phyloP scores from a whole-genome alignment of 2,888 invertebrate genomes.

The Stenoptilia bipunctidactyla region DNA sequence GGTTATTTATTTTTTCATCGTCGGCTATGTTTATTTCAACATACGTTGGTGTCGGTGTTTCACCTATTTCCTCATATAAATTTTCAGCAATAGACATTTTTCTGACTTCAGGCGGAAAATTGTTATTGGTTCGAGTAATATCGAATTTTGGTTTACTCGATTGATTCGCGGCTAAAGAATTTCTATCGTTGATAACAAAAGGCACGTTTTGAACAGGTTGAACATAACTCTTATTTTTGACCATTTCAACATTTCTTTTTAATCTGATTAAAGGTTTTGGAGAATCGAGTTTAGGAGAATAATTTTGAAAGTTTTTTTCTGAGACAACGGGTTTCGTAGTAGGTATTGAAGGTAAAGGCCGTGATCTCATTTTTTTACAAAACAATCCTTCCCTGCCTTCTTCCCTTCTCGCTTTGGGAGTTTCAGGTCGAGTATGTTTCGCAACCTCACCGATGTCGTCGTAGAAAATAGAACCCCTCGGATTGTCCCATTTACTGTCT shows the following conservation, averaged over 20 bases:
- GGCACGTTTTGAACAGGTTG: slow-evolving; percentile 51
- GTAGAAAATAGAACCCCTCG: slow-evolving; percentile 45
- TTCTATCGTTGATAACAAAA: slow-evolving; percentile 41
- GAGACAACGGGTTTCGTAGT: not conserved
- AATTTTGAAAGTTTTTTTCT: no score
- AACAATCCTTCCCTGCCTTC: slow-evolving; percentile 30
- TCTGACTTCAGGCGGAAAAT: slow-evolving; percentile 22
- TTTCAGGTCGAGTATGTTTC: not conserved
- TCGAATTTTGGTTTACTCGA: slow-evolving; percentile 9
- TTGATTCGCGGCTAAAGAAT: slow-evolving; percentile 19
- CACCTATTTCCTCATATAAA: slow-evolving; percentile 58
- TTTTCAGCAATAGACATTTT: slow-evolving; percentile 42
- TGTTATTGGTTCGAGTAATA: slow-evolving; percentile 17
- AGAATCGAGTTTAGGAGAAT: no score
- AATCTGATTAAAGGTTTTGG: slow-evolving; percentile 32
- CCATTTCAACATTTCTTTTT: slow-evolving; percentile 41
- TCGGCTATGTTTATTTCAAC: slow-evolving; percentile 47
- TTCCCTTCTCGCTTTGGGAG: no score
- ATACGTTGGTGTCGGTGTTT: slow-evolving; percentile 22
- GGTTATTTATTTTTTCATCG: slow-evolving; percentile 48
- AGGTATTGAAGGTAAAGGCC: slow-evolving; percentile 25
- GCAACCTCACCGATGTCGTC: slow-evolving; percentile 31
- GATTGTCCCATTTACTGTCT: slow-evolving; percentile 20
- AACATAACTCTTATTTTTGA: slow-evolving; percentile 52
- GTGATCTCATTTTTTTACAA: slow-evolving; percentile 41